A percentile compares a stretch with the other conserved stretches of the same genome.
Conservation (phyloP, 2,797 vertebrate species). For the Orientallactaga sibirica region DNA sequence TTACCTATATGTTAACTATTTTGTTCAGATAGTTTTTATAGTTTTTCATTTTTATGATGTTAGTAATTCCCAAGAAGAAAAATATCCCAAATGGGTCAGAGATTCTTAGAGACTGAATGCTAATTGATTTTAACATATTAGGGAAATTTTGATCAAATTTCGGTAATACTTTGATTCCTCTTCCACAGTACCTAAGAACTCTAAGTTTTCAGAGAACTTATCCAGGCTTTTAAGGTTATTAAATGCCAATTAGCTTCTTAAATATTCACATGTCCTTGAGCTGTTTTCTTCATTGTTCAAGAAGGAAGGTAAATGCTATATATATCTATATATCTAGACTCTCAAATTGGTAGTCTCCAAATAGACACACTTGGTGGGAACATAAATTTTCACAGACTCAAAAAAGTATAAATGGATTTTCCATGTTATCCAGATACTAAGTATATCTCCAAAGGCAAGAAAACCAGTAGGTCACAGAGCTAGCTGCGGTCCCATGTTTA, state of each 20-base stretch:
- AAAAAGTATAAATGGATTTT: neutral
- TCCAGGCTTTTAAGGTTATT: neutral
- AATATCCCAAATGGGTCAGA: slow-evolving; percentile 2
- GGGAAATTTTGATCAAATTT: neutral
- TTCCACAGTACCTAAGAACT: slow-evolving; percentile 24
- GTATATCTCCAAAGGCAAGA: neutral
- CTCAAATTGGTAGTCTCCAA: neutral
- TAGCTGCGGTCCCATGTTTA: neutral
- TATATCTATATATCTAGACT: neutral
- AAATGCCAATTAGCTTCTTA: neutral
- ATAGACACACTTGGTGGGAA: neutral
- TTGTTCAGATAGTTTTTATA: neutral
- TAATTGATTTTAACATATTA: slow-evolving; percentile 20
- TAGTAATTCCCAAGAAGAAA: slow-evolving; percentile 23
- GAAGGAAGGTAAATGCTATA: neutral
- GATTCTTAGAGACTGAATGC: neutral
- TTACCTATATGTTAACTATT: neutral
- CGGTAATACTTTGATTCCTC: neutral
- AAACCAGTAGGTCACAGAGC: neutral
- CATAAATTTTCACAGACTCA: neutral
- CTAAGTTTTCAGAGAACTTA: neutral
- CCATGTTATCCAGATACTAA: neutral
- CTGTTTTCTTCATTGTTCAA: neutral
- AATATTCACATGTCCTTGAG: neutral
- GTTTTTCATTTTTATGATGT: neutral